Conservation (phyloP, 2,888 invertebrate species). For the Phengaris alcon region DNA sequence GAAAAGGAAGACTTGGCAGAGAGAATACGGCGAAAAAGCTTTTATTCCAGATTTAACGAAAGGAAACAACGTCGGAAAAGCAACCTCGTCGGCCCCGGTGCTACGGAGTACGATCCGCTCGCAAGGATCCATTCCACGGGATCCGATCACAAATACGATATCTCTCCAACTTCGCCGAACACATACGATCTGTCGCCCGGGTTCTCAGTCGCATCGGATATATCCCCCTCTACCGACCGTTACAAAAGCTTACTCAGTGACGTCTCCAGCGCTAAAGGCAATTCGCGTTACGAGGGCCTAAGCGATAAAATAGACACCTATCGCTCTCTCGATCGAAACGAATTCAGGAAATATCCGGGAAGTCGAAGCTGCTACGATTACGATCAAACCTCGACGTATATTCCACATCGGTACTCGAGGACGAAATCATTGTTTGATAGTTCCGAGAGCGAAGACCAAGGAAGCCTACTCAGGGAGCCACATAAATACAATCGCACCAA, state of each 20-base stretch:
- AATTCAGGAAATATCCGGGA: constrained; percentile 67
- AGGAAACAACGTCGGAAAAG: constrained; percentile 85
- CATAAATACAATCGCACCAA: constrained; percentile 69
- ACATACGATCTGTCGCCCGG: constrained; percentile 67
- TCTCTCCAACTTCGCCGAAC: constrained; percentile 64
- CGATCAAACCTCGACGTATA: constrained; percentile 64
- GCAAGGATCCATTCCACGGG: constrained; percentile 67
- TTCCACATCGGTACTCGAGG: constrained; percentile 64
- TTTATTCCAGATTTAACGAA: constrained; percentile 93
- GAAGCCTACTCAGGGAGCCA: constrained; percentile 58
- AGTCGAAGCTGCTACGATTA: constrained; percentile 66
- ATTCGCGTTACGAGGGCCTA: constrained; percentile 62
- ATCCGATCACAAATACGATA: constrained; percentile 57
- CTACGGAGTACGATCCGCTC: constrained; percentile 77
- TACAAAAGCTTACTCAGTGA: constrained; percentile 66
- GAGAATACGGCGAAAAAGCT: constrained; percentile 92
- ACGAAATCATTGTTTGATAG: constrained; percentile 71
- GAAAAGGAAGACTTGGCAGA: constrained; percentile 89
- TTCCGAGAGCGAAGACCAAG: constrained; percentile 60
- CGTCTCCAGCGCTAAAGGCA: constrained; percentile 54
- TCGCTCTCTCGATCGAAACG: constrained; percentile 72
- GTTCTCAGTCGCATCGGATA: constrained; percentile 61
- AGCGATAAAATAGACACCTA: constrained; percentile 72
- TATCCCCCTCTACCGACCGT: constrained; percentile 69
- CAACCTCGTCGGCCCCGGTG: constrained; percentile 81